Evolutionary conservation across 2,113 vertebrate genomes (phyloP), one percentile per base, ranked within the genome.

Genomic region (Collichthys lucidus): DNA sequence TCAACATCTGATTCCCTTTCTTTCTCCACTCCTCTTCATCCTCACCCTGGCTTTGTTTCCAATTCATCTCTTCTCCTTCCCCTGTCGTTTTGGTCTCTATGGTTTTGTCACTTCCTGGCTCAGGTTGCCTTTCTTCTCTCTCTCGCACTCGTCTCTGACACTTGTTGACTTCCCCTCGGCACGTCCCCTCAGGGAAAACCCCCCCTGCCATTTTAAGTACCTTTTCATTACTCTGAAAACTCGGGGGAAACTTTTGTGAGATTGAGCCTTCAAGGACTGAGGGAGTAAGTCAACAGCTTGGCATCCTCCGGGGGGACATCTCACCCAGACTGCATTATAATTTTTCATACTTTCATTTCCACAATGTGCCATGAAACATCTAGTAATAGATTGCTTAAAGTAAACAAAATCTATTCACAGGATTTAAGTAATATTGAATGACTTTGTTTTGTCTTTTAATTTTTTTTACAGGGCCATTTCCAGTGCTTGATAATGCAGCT

Each of bases 191-290:
- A 7, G 74, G 62, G 83, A 87, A 86, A 90, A 65, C 77, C 74
- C 15, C 20, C 15, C 22, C 60, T 26, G 31, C 81, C 66, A 40
- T 64, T 29, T 69, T 69, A 73, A 77, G 76, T 80, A 46, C 53
- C 63, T 74, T 89, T 79, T 64, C 67, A 86, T 87, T 83, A 83
- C 72, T 73, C 68, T 65, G 53, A 74, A 87, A 83, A 74, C 73
- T 63, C 81, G n/a, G 31, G 60, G 79, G 76, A 83, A 79, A 35
- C 56, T 50, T 68, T 74, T 5, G 68, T 24, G 47, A 81, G 77
- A 82, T 71, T 35, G 63, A 85, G 57, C 46, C 57, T 73, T 77
- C 47, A 31, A 57, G 57, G 19, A 31, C 62, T 67, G 44, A 29
- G 50, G 50, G 77, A 79, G 72, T 47, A 71, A 74, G 49, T 75